These are phyloP conservation scores for Philhelius pedissequus DNA, from an alignment of 2,888 invertebrate species.

Conservation along the genomic window DNA sequence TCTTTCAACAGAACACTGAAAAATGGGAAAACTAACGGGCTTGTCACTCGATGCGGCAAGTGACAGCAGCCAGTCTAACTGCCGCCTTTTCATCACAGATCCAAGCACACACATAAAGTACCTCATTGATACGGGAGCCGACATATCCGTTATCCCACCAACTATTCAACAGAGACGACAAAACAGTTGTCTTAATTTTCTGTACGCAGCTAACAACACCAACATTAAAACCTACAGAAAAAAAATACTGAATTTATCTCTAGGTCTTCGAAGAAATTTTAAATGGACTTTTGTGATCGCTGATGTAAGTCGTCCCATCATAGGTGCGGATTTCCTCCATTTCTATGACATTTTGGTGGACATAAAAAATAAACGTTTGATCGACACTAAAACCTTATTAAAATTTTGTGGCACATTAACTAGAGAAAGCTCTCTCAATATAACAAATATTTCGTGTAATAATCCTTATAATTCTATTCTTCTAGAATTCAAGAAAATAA, in stretches of 20 bases:
- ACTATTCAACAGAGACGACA: neutral
- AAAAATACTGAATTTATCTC: neutral
- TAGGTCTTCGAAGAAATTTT: neutral
- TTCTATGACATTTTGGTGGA: neutral
- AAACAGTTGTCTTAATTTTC: neutral
- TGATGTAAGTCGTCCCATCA: neutral
- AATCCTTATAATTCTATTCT: neutral
- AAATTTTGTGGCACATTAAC: neutral
- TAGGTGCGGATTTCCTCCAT: neutral
- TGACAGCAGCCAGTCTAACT: neutral
- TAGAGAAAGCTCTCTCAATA: neutral
- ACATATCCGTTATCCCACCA: neutral
- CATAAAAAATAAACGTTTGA: neutral
- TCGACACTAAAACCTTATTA: neutral
- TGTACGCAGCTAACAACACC: neutral
- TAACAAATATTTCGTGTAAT: neutral
- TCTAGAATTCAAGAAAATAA: neutral
- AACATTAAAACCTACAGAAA: neutral
- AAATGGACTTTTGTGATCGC: neutral
- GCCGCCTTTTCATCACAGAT: neutral
- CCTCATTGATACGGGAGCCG: neutral
- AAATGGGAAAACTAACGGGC: neutral
- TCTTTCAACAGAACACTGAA: neutral
- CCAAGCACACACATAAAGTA: neutral
- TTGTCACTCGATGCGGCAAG: neutral